Conservation (phyloP, 1,140 invertebrate genomes). For the Drosophila oshimai region DNA sequence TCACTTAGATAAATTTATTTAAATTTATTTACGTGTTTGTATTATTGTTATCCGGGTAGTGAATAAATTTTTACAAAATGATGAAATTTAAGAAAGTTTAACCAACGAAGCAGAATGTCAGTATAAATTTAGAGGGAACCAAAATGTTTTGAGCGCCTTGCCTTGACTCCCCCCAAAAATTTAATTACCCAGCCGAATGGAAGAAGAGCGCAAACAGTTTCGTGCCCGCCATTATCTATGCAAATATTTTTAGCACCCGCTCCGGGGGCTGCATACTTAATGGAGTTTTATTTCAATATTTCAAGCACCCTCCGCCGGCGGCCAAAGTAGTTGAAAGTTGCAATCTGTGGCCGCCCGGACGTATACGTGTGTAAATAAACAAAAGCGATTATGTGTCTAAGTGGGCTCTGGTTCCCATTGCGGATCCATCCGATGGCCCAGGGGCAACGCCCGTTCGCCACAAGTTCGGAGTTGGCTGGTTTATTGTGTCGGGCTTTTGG, state of each 20-base stretch:
- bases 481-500: constrained; percentile 1
- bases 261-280: constrained; percentile 24
- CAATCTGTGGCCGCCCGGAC: constrained; percentile 25
- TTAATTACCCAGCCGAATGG: constrained; percentile 60
- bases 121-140: neutral
- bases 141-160: neutral
- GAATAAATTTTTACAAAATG: no score
- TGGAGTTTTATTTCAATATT: constrained; percentile 74
- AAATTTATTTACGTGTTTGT: no score
- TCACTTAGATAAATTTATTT: no score
- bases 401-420: constrained; percentile 15
- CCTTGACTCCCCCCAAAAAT: constrained; percentile 1
- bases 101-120: no score
- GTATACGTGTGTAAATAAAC: constrained; percentile 12
- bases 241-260: constrained; percentile 52
- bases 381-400: constrained; percentile 28
- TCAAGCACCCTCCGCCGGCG: constrained; percentile 38
- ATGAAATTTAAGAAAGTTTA: no score
- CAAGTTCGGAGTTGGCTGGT: constrained; percentile 21
- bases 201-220: constrained; percentile 45
- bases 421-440: neutral
- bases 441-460: neutral
- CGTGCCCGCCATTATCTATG: constrained; percentile 53
- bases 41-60: no score
- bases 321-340: constrained; percentile 52